Percentiles rank a stretch among this genome's conserved stretches.
Conservation (phyloP, 2,113 vertebrate genomes). For the western clawed frog (Xenopus tropicalis) region UCB_Xtro_10.0 CM004445.2:72508001-72508500, state of each 20-base stretch:
- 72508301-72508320: slow-evolving; percentile 26
- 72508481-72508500: too few species aligned
- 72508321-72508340: slow-evolving; percentile 43
- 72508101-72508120: background rate
- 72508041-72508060: background rate
- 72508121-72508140: too few species aligned
- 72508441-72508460: background rate
- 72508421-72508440: slow-evolving; percentile 18
- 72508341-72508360: slow-evolving; percentile 36
- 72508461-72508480: background rate
- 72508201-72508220: background rate
- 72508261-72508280: too few species aligned
- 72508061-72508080: background rate
- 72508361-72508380: slow-evolving; percentile 31
- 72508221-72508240: too few species aligned
- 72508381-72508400: slow-evolving; percentile 22
- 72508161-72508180: background rate
- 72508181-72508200: background rate
- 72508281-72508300: too few species aligned
- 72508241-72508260: too few species aligned
- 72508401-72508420: slow-evolving; percentile 29
- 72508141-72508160: background rate
- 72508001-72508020: too few species aligned
- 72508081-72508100: background rate
- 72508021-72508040: too few species aligned